Base-by-base conservation (phyloP, 2,113 vertebrate genomes). In the Leptobrachium ailaonicum region DNA sequence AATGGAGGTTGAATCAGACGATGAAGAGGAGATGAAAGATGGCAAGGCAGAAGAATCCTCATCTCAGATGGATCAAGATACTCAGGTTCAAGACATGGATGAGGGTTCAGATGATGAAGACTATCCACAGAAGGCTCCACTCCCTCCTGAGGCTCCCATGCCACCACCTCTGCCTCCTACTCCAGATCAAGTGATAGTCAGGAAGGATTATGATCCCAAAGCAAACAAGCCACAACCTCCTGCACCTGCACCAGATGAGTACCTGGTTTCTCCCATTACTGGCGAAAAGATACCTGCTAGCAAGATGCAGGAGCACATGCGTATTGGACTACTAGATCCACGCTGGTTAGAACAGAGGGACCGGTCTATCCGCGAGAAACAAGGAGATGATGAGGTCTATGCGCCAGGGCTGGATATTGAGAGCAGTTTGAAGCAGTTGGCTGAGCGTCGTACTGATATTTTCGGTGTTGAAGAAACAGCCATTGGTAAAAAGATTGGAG, bases 291-390 rank as follows among this genome's bases (percentile, higher is more conserved):
- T 99, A 77, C 97, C 92, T 1, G 98, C 98, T 86, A 99, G 98
- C 85, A 99, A 99, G 88, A 99, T 99, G 96, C 98, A 98, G 79
- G 98, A 99, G 60, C 98, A 99, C 86, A 99, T 99, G 98, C 93
- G 97, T 6, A 99, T 99, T 2, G 98, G 98, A 6, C 95, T 99
- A 12, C 94, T 99, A 82, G 98, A 98, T 79, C 98, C 98, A 0
- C 98, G 97, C 32, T 99, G 98, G 98, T 85, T 99, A 86, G 97
- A 99, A 88, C 97, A 99, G 88, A 92, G 97, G 0, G 97, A 99
- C 70, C 96, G 97, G 47, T 96, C 94, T 82, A 97, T 98, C 85
- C 92, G 96, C 1, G 97, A 99, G 87, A 95, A 97, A 45, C 98
- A 99, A 92, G 98, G 93, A 0, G 97, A 99, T 14, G 98, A 99